A percentile compares a stretch with the other conserved stretches of the same genome.
Conservation (phyloP, 2,797 vertebrate genomes). For the Danio choprae region DNA sequence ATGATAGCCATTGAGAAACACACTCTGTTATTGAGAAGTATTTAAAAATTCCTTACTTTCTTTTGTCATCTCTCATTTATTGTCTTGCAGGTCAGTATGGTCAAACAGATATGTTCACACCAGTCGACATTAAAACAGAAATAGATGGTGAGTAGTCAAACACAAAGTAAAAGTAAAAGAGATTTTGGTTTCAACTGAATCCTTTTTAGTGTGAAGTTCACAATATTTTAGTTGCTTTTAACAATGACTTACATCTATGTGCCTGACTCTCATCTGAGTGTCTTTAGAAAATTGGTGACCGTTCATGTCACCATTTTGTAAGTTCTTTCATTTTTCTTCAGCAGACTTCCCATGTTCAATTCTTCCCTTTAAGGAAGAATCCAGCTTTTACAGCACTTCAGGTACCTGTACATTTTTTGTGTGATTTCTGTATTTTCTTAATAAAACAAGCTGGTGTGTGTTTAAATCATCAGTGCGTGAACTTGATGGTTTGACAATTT, state of each 20-base stretch:
- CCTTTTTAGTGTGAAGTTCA: not conserved
- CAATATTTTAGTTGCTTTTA: not conserved
- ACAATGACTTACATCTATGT: not conserved
- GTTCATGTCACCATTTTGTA: not conserved
- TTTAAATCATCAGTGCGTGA: not conserved
- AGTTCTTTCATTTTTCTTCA: constrained; percentile 42
- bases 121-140: constrained; percentile 85
- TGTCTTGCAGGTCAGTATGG: constrained; percentile 78
- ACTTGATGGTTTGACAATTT: not conserved
- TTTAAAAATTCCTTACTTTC: not conserved
- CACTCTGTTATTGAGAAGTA: not conserved
- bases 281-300: not conserved
- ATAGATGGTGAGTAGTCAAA: constrained; percentile 66
- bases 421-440: not conserved
- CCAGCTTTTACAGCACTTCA: constrained; percentile 69
- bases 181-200: not conserved
- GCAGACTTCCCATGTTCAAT: constrained; percentile 75
- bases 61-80: constrained; percentile 2
- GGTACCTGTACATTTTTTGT: constrained; percentile 60
- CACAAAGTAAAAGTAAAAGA: not conserved
- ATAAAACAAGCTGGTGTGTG: not conserved
- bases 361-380: constrained; percentile 70
- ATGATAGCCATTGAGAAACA: constrained; percentile 13
- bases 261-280: too few relatives aligned
- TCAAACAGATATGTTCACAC: constrained; percentile 78